Conservation (phyloP, 2,888 invertebrate species). For the Dichetophora obliterata region DNA sequence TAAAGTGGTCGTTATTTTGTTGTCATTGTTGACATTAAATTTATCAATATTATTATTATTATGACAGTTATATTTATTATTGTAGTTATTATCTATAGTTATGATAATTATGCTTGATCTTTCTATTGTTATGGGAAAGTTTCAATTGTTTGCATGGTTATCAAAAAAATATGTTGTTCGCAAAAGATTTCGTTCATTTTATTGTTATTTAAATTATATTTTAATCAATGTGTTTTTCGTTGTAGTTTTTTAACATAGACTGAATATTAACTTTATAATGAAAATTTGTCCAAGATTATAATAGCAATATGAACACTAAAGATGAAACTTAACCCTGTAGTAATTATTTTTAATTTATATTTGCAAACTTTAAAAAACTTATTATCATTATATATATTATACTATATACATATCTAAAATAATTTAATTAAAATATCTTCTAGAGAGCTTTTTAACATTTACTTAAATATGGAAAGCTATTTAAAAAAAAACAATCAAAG, state of each 20-base stretch:
- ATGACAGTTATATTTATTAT: not conserved
- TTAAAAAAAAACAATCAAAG: no score
- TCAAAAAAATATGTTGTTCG: slow-evolving; percentile 11
- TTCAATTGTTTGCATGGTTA: slow-evolving; percentile 6
- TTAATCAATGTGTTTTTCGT: not conserved
- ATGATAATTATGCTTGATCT: not conserved
- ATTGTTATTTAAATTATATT: not conserved
- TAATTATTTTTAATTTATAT: not conserved
- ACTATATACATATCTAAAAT: not conserved
- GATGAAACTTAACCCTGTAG: not conserved
- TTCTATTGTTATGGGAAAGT: not conserved
- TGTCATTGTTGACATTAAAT: not conserved
- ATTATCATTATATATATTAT: not conserved
- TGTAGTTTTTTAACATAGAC: not conserved
- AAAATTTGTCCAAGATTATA: not conserved
- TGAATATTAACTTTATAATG: not conserved
- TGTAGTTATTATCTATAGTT: not conserved
- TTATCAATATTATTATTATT: not conserved
- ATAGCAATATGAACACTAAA: not conserved
- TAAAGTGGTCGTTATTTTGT: slow-evolving; percentile 5
- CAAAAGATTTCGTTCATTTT: not conserved
- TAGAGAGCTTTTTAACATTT: no score
- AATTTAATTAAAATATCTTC: not conserved
- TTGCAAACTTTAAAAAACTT: no score
- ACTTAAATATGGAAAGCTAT: no score